Evolutionary conservation across 2,113 vertebrate genomes (phyloP).

Genomic region (Potamarius usumacintae): DNA sequence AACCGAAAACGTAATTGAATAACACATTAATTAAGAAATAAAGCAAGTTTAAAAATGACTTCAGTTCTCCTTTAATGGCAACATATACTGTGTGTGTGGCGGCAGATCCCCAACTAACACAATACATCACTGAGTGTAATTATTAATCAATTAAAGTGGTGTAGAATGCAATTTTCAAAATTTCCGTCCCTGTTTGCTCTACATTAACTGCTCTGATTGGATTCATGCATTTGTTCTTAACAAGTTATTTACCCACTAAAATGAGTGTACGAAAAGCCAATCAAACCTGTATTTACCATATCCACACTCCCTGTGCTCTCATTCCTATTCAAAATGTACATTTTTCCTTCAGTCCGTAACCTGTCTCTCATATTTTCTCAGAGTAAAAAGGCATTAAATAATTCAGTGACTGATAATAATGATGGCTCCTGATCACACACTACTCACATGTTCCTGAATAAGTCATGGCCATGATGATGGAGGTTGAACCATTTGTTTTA

Average conservation of each 20-base stretch:
- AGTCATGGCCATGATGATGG: conserved; percentile 58
- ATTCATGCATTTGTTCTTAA: conserved; percentile 1
- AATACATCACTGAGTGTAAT: background rate
- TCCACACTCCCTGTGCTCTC: background rate
- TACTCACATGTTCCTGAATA: conserved; percentile 57
- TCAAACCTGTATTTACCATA: background rate
- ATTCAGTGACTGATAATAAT: conserved; percentile 58
- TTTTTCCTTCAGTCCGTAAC: conserved; percentile 25
- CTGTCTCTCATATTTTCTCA: conserved; percentile 44
- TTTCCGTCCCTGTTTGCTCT: background rate
- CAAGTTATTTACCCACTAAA: conserved; percentile 12
- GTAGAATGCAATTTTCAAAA: background rate
- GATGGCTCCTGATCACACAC: conserved; percentile 49
- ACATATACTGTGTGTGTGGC: background rate
- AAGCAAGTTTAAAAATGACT: too few relatives aligned
- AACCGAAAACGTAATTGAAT: too few relatives aligned
- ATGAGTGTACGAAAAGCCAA: background rate
- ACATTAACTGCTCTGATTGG: conserved; percentile 23
- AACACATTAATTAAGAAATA: too few relatives aligned
- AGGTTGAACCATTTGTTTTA: conserved; percentile 66
- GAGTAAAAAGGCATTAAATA: conserved; percentile 52
- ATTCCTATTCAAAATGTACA: conserved; percentile 5
- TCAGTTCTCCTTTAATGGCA: background rate
- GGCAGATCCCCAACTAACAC: background rate
- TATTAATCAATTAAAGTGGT: background rate